Evolutionary conservation across 2,888 invertebrate genomes (phyloP).

Genomic region (Hermodice carunculata): DNA sequence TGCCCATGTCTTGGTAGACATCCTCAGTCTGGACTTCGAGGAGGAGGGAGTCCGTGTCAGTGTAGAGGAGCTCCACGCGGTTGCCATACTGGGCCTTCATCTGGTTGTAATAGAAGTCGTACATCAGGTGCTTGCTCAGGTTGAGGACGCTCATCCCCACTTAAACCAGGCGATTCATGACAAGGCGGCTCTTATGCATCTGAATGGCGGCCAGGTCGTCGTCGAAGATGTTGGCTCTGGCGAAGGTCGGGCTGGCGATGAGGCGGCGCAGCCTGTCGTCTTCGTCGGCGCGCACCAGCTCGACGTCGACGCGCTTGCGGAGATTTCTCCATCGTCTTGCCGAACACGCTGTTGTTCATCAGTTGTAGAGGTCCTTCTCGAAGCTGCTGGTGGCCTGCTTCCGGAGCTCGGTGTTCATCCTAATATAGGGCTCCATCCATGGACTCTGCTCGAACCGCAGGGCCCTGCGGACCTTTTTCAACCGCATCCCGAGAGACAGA

Average conservation of each 20-base stretch:
- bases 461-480: too few relatives aligned
- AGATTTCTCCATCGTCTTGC: too few relatives aligned
- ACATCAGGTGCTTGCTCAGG: conserved; percentile 63
- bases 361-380: conserved; percentile 61
- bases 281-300: conserved; percentile 36
- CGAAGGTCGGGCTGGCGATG: conserved; percentile 35
- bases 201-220: conserved; percentile 65
- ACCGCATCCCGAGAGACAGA: too few relatives aligned
- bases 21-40: conserved; percentile 57
- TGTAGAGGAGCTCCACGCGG: conserved; percentile 44
- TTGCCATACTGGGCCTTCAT: conserved; percentile 50
- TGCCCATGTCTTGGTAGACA: conserved; percentile 57
- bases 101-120: conserved; percentile 62
- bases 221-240: conserved; percentile 49
- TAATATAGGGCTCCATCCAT: too few relatives aligned
- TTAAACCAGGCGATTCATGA: conserved; percentile 65
- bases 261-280: background rate
- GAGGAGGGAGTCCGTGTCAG: conserved; percentile 55
- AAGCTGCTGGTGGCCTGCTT: conserved; percentile 54
- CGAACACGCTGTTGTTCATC: conserved; percentile 64
- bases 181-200: conserved; percentile 46
- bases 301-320: too few relatives aligned
- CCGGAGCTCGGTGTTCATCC: too few relatives aligned
- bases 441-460: too few relatives aligned
- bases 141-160: conserved; percentile 65